Percentiles rank a stretch among this genome's conserved stretches.
Conservation (phyloP, 2,797 vertebrate genomes). For the Falco concolor region DNA sequence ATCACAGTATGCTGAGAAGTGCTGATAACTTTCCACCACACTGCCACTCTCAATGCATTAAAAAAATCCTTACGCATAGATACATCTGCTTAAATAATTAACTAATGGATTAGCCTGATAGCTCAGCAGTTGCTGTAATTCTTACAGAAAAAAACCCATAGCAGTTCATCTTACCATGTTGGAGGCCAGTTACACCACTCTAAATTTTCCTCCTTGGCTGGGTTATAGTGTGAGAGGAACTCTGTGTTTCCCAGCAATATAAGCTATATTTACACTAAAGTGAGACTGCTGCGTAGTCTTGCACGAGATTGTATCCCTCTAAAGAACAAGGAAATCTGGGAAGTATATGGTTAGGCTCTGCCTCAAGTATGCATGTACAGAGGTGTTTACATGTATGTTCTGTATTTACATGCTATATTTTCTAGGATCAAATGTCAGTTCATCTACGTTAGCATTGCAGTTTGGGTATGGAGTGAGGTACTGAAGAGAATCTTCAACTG, state of each 20-base stretch:
- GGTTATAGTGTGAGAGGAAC: neutral
- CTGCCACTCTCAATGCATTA: slow-evolving; percentile 40
- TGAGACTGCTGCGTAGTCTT: neutral
- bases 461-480: neutral
- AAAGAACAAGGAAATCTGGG: neutral
- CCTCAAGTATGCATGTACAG: fast-evolving
- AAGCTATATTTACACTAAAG: neutral
- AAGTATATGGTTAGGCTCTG: neutral
- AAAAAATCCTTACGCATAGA: slow-evolving; percentile 38
- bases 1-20: neutral
- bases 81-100: slow-evolving; percentile 67
- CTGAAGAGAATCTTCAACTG: neutral
- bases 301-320: neutral
- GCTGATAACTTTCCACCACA: slow-evolving; percentile 19
- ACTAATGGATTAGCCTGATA: slow-evolving; percentile 62
- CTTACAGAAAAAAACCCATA: neutral
- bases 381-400: neutral
- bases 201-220: neutral
- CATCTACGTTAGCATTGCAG: neutral
- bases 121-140: slow-evolving; percentile 60
- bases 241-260: neutral
- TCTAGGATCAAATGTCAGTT: neutral
- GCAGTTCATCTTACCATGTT: neutral
- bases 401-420: fast-evolving
- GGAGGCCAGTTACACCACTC: neutral